Conservation (phyloP, 2,113 vertebrate species). For the Terrapene triunguis region DNA sequence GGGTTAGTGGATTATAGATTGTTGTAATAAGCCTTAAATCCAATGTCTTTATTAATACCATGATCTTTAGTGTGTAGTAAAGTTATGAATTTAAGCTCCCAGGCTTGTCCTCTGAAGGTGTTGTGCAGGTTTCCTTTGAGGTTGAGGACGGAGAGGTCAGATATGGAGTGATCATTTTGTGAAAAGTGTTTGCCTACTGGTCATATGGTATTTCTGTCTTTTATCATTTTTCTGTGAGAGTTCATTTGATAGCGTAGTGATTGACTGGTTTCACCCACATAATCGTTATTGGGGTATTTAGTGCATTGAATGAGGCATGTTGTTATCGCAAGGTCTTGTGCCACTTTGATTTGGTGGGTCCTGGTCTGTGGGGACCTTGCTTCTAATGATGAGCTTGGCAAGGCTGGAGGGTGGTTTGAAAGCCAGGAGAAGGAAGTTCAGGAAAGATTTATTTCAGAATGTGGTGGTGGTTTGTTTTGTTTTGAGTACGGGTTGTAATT, state of each 20-base stretch:
- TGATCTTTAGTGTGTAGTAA: too few species aligned
- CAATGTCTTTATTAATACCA: too few species aligned
- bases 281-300: not conserved
- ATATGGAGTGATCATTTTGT: not conserved
- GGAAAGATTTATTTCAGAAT: not conserved
- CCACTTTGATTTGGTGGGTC: not conserved
- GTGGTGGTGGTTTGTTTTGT: not conserved
- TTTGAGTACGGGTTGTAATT: not conserved
- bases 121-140: not conserved
- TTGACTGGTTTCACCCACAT: not conserved
- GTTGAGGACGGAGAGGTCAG: not conserved
- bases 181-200: not conserved
- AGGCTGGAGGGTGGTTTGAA: not conserved
- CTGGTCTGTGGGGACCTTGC: not conserved
- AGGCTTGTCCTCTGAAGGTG: not conserved
- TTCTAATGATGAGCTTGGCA: not conserved
- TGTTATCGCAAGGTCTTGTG: not conserved
- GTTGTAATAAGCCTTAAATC: too few species aligned
- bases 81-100: not conserved
- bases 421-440: not conserved
- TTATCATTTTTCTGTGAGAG: not conserved
- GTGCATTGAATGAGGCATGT: not conserved
- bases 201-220: not conserved
- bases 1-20: too few species aligned
- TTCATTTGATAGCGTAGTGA: not conserved